Conservation (phyloP, 2,113 vertebrate species). For the Pseudorectes ferrugineus region DNA sequence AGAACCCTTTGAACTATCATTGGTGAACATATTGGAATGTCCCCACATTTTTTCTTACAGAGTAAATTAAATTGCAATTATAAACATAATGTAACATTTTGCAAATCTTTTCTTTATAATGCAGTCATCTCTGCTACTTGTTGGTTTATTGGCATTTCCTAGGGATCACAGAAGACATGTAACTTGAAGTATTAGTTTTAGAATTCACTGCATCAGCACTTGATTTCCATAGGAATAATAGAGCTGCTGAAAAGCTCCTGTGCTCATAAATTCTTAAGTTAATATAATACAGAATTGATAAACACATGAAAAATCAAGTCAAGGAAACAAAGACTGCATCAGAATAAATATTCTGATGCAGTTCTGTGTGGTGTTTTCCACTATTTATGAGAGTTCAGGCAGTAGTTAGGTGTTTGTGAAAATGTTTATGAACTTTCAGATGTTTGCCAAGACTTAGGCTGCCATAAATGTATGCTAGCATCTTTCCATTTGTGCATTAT, state of each 20-base stretch:
- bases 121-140: neutral
- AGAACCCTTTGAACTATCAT: neutral
- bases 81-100: neutral
- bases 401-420: neutral
- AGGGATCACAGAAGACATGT: neutral
- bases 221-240: neutral
- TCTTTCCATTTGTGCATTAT: neutral
- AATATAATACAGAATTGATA: neutral
- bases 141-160: neutral
- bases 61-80: neutral
- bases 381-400: neutral
- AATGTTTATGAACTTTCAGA: neutral
- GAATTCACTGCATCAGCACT: neutral
- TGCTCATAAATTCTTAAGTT: neutral
- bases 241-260: neutral
- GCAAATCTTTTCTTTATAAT: neutral
- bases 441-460: neutral
- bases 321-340: neutral
- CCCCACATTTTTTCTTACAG: neutral
- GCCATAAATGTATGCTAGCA: neutral
- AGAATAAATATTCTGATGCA: neutral
- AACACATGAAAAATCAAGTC: neutral
- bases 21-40: neutral
- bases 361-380: neutral
- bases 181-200: neutral